Evolutionary conservation across 2,113 vertebrate genomes (phyloP), one percentile per base, ranked within the genome.

Genomic region (Grammomys dolichurus): DNA sequence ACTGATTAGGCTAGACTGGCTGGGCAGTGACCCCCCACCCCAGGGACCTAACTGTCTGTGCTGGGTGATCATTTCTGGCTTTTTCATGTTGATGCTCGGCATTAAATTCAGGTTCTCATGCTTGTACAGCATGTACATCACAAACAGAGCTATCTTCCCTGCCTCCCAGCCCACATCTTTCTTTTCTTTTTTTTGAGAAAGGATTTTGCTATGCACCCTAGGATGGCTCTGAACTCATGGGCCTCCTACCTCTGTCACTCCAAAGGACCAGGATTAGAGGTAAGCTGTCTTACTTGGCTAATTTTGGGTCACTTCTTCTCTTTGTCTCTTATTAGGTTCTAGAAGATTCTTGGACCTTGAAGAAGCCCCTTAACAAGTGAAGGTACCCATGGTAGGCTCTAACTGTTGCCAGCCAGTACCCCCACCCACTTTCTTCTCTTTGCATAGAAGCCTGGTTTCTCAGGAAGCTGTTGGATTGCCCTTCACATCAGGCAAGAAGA

Each of bases 291-390:
- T 2, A 69, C 2, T 19, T 69, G 63, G 46, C 33, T 72, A 70
- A n/a, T 26, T 65, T 70, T 54, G 65, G 56, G 51, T 90, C 14
- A 92, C 14, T 90, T 87, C 43, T 96, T 94, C 65, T 69, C 43
- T 84, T 85, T 80, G 11, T 80, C 20, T 75, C 72, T 76, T 88
- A 92, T 70, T 76, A 76, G 14, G 28, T 36, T 93, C 60, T 93
- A 72, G 24, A 92, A 82, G 85, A 90, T 33, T 94, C 40, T 67
- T 94, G 72, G 51, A 28, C 12, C 24, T 85, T 7, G 13, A 13
- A 7, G 43, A 88, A 87, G 43, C 24, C 63, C 56, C 58, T 65
- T 88, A 22, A 9, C 60, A 63, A 31, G 46, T 46, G 36, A 92
- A 87, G 1, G 0, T 36, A 54, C 26, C 24, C 54, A 43, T 33